A percentile compares a stretch with the other conserved stretches of the same genome.
Evolutionary conservation across 37 sponge, comb jelly and placozoan genomes (phyloP).

Genomic region (Eunapius fragilis): DNA sequence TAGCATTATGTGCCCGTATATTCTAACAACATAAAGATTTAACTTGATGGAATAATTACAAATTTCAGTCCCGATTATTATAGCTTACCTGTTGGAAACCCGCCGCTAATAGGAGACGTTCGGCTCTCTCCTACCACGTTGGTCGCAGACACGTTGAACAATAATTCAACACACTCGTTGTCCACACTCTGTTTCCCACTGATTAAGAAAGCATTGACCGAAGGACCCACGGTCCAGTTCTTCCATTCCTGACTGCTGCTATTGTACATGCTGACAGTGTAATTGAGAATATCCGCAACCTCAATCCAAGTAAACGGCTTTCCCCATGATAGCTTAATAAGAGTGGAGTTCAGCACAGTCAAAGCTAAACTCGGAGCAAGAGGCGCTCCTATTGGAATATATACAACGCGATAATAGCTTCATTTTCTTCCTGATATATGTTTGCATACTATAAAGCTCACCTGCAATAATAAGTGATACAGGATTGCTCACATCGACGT

Average conservation of each 20-base stretch:
- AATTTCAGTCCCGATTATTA: too few species aligned
- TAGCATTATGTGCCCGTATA: too few species aligned
- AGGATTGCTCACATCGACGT: too few species aligned
- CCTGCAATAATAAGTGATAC: too few species aligned
- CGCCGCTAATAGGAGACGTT: background rate
- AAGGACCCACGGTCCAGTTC: background rate
- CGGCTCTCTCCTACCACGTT: slow-evolving; percentile 4
- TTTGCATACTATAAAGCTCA: too few species aligned
- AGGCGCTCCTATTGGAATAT: background rate
- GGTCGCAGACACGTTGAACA: background rate
- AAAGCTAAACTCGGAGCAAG: background rate
- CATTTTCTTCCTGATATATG: too few species aligned
- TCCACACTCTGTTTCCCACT: too few species aligned
- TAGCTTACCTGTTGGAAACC: slow-evolving; percentile 12
- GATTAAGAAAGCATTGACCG: too few species aligned
- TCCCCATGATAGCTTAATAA: slow-evolving; percentile 3
- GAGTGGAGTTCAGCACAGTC: background rate
- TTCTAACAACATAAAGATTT: too few species aligned
- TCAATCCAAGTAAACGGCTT: slow-evolving; percentile 14
- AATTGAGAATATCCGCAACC: background rate
- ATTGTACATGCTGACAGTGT: slow-evolving; percentile 13
- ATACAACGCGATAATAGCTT: too few species aligned
- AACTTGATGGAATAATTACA: too few species aligned
- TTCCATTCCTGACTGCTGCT: background rate
- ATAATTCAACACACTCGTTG: background rate